phyloP scores from a whole-genome alignment of 1,140 invertebrate genomes.

The Drosophila burlai region DNA sequence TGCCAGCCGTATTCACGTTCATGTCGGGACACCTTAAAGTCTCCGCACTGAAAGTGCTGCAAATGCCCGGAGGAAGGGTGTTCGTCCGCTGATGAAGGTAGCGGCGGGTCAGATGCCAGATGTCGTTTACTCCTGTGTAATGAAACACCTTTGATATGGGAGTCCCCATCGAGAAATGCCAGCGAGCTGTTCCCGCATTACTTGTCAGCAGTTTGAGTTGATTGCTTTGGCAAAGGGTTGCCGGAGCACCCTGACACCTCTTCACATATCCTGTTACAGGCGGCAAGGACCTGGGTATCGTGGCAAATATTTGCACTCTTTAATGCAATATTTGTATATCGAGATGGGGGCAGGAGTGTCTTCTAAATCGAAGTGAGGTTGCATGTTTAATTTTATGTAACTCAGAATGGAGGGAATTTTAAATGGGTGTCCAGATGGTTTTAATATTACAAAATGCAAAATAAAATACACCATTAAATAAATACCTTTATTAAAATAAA shows the following conservation, averaged over 20 bases:
- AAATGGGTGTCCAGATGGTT: no score
- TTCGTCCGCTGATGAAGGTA: conserved; percentile 2
- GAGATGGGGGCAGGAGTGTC: not conserved
- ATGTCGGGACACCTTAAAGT: conserved; percentile 12
- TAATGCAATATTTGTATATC: conserved; percentile 29
- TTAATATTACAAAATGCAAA: no score
- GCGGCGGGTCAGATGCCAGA: conserved; percentile 24
- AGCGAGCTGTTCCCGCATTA: conserved; percentile 13
- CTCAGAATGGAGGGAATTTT: not conserved
- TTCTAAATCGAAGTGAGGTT: conserved; percentile 1
- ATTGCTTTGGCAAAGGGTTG: conserved; percentile 40
- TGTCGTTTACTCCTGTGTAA: conserved; percentile 38
- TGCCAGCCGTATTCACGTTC: conserved; percentile 1
- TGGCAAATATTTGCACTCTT: conserved; percentile 50
- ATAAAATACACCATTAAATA: no score
- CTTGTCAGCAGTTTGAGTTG: conserved; percentile 55
- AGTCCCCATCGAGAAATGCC: conserved; percentile 22
- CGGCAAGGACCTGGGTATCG: not conserved
- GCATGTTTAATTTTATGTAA: not conserved
- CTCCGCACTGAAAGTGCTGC: not conserved
- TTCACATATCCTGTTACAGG: conserved; percentile 8
- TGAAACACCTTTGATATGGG: conserved; percentile 49
- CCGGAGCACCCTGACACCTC: conserved; percentile 1
- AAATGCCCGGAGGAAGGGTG: conserved; percentile 2
- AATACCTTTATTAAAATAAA: no score